Evolutionary conservation across 2,797 vertebrate genomes (phyloP), one percentile per base, ranked within the genome.

Genomic region (Poecilia picta): DNA sequence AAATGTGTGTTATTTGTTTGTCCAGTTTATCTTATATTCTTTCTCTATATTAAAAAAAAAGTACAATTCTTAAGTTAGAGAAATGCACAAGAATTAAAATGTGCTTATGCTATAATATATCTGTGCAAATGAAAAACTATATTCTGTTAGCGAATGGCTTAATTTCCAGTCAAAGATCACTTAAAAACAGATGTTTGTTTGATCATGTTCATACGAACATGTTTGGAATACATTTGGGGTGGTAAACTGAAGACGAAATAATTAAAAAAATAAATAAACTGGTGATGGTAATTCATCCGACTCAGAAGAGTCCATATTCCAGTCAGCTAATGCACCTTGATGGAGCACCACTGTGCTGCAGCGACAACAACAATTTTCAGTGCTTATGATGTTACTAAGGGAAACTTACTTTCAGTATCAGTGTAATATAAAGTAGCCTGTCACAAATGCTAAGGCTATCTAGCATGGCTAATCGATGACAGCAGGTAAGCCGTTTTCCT

Each of bases 101-200:
- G 8, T 53, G 51, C 3, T 53, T 53, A 0, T 53, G 51, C 3
- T 53, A 25, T 53, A 53, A 25, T 11, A 25, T 53, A 25, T 10
- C 8, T 53, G 51, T 25, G 8, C 23, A 25, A 25, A 53, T 8
- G 23, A 53, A 53, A 53, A 25, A 25, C 25, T 1, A 25, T 10
- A 25, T 53, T 25, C 51, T 53, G 51, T 53, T 53, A 72, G 78
- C 31, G 25, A 8, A 25, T 78, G 75, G 47, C 53, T 66, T 66
- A 64, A 62, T 73, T 78, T 86, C 41, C 31, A 77, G 41, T 71
- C 79, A 78, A 49, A 64, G 77, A 77, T 73, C 59, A 59, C 18
- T 25, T 16, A 53, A 47, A 73, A 84, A 70, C 47, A 74, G 45
- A 20, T 39, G 2, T 51, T n/a, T 20, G 18, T 11, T 68, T 5